A percentile compares a stretch with the other conserved stretches of the same genome.
phyloP scores from a whole-genome alignment of 2,888 invertebrate species.

The Orthosia gracilis region DNA sequence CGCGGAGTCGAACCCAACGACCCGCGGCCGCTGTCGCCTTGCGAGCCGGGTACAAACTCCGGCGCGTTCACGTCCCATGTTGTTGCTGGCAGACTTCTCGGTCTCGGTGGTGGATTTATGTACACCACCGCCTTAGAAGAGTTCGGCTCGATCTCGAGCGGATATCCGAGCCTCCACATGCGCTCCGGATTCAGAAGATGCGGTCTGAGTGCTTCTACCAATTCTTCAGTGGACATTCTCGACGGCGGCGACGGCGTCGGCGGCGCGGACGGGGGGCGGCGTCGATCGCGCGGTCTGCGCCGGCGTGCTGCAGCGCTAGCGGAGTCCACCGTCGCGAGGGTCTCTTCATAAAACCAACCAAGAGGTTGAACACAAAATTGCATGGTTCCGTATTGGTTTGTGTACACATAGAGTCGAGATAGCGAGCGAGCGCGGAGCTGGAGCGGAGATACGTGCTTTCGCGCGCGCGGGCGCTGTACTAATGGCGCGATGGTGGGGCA shows the following conservation, averaged over 20 bases:
- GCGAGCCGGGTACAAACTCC: slow-evolving; percentile 92
- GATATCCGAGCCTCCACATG: slow-evolving; percentile 93
- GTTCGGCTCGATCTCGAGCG: slow-evolving; percentile 92
- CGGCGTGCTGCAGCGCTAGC: slow-evolving; percentile 85
- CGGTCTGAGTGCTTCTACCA: slow-evolving; percentile 91
- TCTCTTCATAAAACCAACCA: slow-evolving; percentile 90
- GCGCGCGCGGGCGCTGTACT: slow-evolving; percentile 90
- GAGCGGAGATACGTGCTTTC: slow-evolving; percentile 87
- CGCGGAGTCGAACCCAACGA: slow-evolving; percentile 91
- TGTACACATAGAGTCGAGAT: slow-evolving; percentile 90
- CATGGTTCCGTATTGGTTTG: slow-evolving; percentile 86
- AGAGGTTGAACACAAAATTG: slow-evolving; percentile 87
- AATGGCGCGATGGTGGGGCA: slow-evolving; percentile 89
- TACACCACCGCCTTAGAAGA: slow-evolving; percentile 92
- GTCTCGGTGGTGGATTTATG: slow-evolving; percentile 90
- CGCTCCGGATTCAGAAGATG: slow-evolving; percentile 92
- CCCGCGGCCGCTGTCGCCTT: slow-evolving; percentile 90
- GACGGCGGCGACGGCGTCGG: slow-evolving; percentile 87
- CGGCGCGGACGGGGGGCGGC: slow-evolving; percentile 87
- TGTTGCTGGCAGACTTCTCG: slow-evolving; percentile 80
- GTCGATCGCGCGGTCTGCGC: slow-evolving; percentile 84
- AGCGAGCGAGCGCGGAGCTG: slow-evolving; percentile 86
- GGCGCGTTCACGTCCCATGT: slow-evolving; percentile 93
- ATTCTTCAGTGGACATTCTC: slow-evolving; percentile 90
- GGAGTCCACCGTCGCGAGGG: slow-evolving; percentile 85